Evolutionary conservation across 2,888 invertebrate genomes (phyloP).

Genomic region (Galerucella pusilla): DNA sequence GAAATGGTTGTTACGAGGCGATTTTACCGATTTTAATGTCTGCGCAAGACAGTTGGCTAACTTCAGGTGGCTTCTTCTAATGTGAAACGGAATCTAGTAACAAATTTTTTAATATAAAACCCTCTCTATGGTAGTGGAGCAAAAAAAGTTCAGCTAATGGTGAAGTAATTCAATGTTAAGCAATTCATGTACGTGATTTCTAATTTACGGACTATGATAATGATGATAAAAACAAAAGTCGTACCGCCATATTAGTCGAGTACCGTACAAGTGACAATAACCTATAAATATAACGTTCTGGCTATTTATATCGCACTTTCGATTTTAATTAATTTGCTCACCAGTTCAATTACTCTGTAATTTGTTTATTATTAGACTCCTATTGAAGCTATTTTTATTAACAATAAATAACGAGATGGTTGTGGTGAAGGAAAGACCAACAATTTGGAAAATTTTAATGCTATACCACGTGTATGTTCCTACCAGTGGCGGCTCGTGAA

Average conservation of each 20-base stretch:
- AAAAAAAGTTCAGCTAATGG: background rate
- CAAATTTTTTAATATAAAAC: no score
- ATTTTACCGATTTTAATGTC: no score
- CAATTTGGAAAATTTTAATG: no score
- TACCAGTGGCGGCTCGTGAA: no score
- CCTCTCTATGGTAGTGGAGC: background rate
- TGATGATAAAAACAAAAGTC: constrained; percentile 28
- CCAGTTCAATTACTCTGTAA: background rate
- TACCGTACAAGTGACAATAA: constrained; percentile 27
- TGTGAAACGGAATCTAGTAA: no score
- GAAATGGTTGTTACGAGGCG: no score
- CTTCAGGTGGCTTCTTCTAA: no score
- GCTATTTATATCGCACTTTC: constrained; percentile 34
- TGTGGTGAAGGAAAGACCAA: background rate
- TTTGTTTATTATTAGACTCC: background rate
- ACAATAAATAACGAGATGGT: background rate
- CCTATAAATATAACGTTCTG: constrained; percentile 25
- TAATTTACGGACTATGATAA: constrained; percentile 16
- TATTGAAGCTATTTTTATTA: background rate
- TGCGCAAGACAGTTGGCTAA: no score
- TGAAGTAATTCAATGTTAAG: constrained; percentile 3
- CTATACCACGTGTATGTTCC: no score
- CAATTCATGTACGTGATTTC: constrained; percentile 12
- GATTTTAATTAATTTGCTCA: constrained; percentile 26
- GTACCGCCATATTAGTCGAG: constrained; percentile 22